phyloP scores from a whole-genome alignment of 30 jellyfish, hydroid and myxozoan genomes.

The Cassiopea xamachana region DNA sequence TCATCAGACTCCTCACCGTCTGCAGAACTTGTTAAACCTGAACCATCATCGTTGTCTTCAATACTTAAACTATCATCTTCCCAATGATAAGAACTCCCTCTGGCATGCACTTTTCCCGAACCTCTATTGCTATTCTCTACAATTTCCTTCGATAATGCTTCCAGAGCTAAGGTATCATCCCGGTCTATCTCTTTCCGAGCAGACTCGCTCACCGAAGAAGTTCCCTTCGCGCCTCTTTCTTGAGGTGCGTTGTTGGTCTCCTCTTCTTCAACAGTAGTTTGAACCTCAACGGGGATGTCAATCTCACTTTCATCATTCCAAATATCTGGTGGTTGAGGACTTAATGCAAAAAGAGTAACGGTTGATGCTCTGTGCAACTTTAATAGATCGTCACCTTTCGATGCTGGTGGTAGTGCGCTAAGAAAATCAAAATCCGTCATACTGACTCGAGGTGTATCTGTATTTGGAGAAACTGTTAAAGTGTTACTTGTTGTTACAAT shows the following conservation, averaged over 20 bases:
- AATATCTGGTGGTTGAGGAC: slow-evolving; percentile 90
- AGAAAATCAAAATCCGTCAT: slow-evolving; percentile 77
- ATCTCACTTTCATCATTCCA: slow-evolving; percentile 85
- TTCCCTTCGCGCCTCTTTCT: background rate
- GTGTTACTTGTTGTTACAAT: background rate
- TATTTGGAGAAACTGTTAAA: background rate
- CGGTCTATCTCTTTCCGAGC: slow-evolving; percentile 25
- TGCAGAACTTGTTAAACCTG: slow-evolving; percentile 83
- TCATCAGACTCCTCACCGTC: slow-evolving; percentile 72
- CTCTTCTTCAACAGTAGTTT: background rate
- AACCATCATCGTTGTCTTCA: slow-evolving; percentile 84
- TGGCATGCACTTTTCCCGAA: background rate
- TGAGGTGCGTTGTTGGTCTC: background rate
- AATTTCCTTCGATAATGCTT: slow-evolving; percentile 59
- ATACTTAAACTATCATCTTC: slow-evolving; percentile 79
- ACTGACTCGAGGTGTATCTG: slow-evolving; percentile 68
- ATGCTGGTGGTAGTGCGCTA: slow-evolving; percentile 88
- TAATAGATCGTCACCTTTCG: slow-evolving; percentile 81
- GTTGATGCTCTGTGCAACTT: slow-evolving; percentile 91
- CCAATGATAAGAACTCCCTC: slow-evolving; percentile 25
- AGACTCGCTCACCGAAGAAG: background rate
- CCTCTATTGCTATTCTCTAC: background rate
- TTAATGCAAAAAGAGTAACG: slow-evolving; percentile 68
- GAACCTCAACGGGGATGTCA: slow-evolving; percentile 30
- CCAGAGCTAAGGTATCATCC: slow-evolving; percentile 51